These are phyloP conservation scores for Panagrolaimus sp. DNA, from an alignment of 1,140 invertebrate genomes.

Conservation along the genomic window DNA sequence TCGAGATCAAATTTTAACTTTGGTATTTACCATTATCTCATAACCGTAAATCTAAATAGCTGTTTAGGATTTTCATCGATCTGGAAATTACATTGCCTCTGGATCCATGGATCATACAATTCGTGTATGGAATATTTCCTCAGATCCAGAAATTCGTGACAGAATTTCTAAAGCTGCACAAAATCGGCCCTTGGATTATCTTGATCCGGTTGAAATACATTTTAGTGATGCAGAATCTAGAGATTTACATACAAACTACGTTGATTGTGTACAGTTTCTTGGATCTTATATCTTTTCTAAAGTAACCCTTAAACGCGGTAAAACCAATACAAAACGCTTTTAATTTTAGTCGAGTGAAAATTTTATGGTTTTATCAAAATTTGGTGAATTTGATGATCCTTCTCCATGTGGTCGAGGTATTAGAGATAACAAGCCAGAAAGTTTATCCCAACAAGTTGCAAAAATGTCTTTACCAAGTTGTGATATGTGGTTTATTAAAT, in stretches of 20 bases:
- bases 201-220: not conserved
- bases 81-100: not conserved
- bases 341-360: not conserved
- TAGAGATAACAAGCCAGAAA: not conserved
- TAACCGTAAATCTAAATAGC: not conserved
- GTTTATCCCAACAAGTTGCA: not conserved
- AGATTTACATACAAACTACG: conserved; percentile 1
- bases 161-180: not conserved
- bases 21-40: not conserved
- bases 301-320: no score
- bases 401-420: not conserved
- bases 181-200: not conserved
- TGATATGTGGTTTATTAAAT: not conserved
- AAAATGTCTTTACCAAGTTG: not conserved
- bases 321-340: no score
- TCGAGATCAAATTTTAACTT: not conserved
- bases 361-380: not conserved
- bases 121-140: not conserved
- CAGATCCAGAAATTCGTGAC: not conserved
- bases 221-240: not conserved
- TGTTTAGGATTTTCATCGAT: not conserved
- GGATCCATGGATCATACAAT: conserved; percentile 4
- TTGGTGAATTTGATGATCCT: conserved; percentile 8
- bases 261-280: conserved; percentile 1
- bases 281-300: not conserved